Conservation (phyloP, 2,113 vertebrate species). For the Pteruthius melanotis region DNA sequence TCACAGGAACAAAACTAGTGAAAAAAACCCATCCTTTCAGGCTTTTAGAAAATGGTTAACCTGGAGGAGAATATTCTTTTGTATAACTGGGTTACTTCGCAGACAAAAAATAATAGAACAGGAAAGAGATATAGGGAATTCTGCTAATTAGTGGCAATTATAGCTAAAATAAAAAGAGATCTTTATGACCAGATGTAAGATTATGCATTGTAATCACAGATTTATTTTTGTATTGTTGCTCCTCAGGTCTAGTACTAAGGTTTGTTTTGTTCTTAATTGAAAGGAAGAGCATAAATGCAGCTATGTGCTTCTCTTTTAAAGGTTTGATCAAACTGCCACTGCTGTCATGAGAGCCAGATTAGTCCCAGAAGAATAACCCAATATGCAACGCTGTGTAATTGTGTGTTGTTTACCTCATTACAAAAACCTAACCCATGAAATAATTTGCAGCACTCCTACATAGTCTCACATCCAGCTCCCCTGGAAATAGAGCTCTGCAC, state of each 20-base stretch:
- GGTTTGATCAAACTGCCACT: conserved; percentile 38
- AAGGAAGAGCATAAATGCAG: conserved; percentile 13
- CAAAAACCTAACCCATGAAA: conserved; percentile 58
- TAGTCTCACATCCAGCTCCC: conserved; percentile 20
- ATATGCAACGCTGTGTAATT: conserved; percentile 27
- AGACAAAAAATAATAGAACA: neutral
- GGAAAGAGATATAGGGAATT: neutral
- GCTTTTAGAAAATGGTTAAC: neutral
- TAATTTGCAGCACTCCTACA: conserved; percentile 32
- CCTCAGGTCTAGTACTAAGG: neutral
- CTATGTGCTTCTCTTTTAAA: conserved; percentile 11
- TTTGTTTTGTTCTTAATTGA: conserved; percentile 28
- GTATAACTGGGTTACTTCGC: neutral
- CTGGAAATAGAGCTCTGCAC: conserved; percentile 14
- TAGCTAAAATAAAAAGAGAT: neutral
- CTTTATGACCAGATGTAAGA: neutral
- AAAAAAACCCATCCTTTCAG: neutral
- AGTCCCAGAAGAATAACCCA: conserved; percentile 32
- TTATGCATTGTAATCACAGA: neutral
- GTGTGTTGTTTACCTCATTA: conserved; percentile 49
- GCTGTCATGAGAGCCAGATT: conserved; percentile 22
- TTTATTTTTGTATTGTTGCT: conserved; percentile 18
- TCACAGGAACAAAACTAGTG: neutral
- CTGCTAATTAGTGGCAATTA: conserved; percentile 4
- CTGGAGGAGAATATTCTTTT: neutral